These are phyloP conservation scores for Daboia siamensis DNA, from an alignment of 2,113 vertebrate species.

Conservation along the genomic window DNA sequence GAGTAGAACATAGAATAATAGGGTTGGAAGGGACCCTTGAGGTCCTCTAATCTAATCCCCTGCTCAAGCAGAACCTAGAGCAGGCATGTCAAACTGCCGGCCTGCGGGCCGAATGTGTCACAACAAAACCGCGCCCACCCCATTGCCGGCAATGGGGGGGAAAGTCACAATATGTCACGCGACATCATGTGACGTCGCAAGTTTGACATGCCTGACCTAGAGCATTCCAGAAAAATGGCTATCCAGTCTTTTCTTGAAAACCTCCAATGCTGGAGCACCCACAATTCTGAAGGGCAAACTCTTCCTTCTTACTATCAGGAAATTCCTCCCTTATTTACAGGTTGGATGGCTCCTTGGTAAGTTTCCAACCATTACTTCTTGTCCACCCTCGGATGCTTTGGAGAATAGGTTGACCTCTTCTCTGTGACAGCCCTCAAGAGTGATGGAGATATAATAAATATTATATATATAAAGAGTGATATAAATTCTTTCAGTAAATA, in stretches of 20 bases:
- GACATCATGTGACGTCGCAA: too few species aligned
- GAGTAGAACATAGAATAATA: background rate
- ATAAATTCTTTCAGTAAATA: background rate
- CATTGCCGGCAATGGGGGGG: too few species aligned
- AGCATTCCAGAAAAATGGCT: background rate
- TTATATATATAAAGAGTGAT: background rate
- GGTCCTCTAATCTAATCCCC: background rate
- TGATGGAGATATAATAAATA: background rate
- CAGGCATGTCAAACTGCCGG: background rate
- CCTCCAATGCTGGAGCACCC: background rate
- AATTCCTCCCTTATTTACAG: background rate
- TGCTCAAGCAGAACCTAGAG: background rate
- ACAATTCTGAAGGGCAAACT: background rate
- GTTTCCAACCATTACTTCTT: background rate
- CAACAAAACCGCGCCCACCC: too few species aligned
- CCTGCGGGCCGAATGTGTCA: too few species aligned
- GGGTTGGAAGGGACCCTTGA: background rate
- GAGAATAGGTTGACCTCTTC: background rate
- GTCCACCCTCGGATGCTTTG: background rate
- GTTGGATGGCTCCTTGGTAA: background rate
- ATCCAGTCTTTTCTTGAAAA: background rate
- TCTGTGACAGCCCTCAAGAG: background rate
- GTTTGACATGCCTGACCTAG: too few species aligned
- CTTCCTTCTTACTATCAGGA: background rate
- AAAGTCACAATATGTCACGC: too few species aligned